Evolutionary conservation across 2,113 vertebrate genomes (phyloP), one percentile per base, ranked within the genome.

Genomic region (Myiagra hebetior): DNA sequence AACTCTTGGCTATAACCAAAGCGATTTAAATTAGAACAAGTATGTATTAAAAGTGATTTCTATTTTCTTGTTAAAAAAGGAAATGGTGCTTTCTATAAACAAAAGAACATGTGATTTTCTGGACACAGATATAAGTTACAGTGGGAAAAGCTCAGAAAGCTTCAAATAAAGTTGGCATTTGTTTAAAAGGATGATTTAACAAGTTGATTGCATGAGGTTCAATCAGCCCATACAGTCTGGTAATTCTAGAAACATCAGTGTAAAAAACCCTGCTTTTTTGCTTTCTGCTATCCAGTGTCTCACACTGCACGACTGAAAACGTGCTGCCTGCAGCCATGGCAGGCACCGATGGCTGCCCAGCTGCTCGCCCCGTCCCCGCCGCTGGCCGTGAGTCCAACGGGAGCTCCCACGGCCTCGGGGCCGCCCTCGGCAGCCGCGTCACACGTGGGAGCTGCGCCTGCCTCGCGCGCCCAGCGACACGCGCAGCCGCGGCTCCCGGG

Each of bases 401-500:
- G 55, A 23, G 42, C 14, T 14, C 11, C 41, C 37, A 1, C 8
- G 3, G 7, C 50, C 50, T 7, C 3, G 13, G 37, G 18, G 60
- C 31, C 18, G 3, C 63, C 55, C 49, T 15, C 2, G 4, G 65
- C 55, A 24, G 56, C 37, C 1, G n/a, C 9, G 33, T 74, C 82
- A 64, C 82, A 85, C 1, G 82, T 74, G 82, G 0, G 82, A 85
- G 82, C 82, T 85, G 2, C 82, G 82, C 0, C 82, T 6, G 82
- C 82, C 82, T 15, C 82, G 69, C 80, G 97, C 80, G 96, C 99
- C 99, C n/a, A 99, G 93, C 0, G 99, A 99, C 9, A 98, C 96
- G 0, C 98, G 98, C 89, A 99, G 99, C 56, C 99, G 97, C 2
- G 99, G 99, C 94, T 99, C 99, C 63, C 99, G 95, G 46, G 99